Base-by-base conservation (phyloP, 2,888 invertebrate genomes). In the Brachyptera risi region DNA sequence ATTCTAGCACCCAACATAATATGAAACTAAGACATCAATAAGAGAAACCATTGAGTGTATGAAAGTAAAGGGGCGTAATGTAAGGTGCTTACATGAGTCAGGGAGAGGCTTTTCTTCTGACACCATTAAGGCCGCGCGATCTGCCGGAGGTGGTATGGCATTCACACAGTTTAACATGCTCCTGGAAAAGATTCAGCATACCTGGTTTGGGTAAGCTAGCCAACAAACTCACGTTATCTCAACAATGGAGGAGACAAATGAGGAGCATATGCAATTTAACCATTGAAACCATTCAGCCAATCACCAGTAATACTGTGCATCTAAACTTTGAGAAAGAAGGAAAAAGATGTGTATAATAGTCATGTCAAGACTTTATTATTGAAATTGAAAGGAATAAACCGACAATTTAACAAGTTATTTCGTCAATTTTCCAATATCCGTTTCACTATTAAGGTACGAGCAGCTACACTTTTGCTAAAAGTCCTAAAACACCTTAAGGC, bases 121-220 rank as follows among this genome's bases (percentile, higher is more conserved):
- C 78, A 85, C 65, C 80, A 87, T 86, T 77, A 88, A 81, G 75
- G 86, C 86, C 76, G 86, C 85, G 76, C 86, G 86, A 80, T 88
- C 87, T 74, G 85, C 83, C 73, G 87, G 87, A 80, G 90, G 91
- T 80, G 92, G 92, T 82, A 91, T 83, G 74, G 90, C 89, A 84
- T 92, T 92, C 80, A 92, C 91, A 84, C 92, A 92, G 87, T 92
- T 92, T 86, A 92, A 86, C 91, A 92, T 92, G 86, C 92, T 92
- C 86, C 87, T 87, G 85, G 75, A 86, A 86, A 83, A 78, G 77
- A 78, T 77, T 76, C 76, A 77, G 76, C 66, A 67, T 65, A 66
- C 65, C 67, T 67, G 75, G 76, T 75, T 76, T 77, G 76, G 77
- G 77, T 75, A 75, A 77, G 74, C 76, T 75, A 76, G 75, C 76